Evolutionary conservation across 2,113 vertebrate species (phyloP).

Genomic region (Mesitornis unicolor): DNA sequence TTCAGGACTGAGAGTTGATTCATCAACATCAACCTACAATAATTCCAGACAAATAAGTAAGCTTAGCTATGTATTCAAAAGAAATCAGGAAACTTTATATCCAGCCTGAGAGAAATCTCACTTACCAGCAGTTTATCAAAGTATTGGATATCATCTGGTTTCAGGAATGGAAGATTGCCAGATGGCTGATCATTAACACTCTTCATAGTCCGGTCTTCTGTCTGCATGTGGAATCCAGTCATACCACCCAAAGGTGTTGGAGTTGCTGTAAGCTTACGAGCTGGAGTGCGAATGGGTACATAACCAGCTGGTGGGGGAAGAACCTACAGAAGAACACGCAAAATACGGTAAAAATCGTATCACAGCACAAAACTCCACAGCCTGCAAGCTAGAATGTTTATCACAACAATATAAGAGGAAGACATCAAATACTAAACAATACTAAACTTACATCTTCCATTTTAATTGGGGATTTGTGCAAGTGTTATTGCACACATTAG

Average conservation of each 20-base stretch:
- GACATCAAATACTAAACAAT: neutral
- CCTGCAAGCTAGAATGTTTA: too few species aligned
- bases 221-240: constrained; percentile 99
- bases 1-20: constrained; percentile 96
- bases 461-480: neutral
- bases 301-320: constrained; percentile 96
- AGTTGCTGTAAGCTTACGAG: constrained; percentile 93
- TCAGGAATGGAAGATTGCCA: constrained; percentile 97
- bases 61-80: neutral
- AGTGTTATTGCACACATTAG: neutral
- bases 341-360: too few species aligned
- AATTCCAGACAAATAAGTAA: neutral
- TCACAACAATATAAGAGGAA: neutral
- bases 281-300: constrained; percentile 96
- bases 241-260: constrained; percentile 96
- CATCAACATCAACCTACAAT: constrained; percentile 94
- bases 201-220: constrained; percentile 92
- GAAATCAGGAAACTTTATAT: neutral
- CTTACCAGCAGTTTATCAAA: constrained; percentile 96
- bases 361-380: too few species aligned
- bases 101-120: neutral
- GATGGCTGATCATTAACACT: constrained; percentile 97
- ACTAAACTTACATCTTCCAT: neutral
- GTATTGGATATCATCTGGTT: constrained; percentile 98
- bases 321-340: constrained; percentile 80